A percentile compares a stretch with the other conserved stretches of the same genome.
These are phyloP conservation scores for Stegodyphus dumicola DNA, from an alignment of 1,140 invertebrate species.

Conservation along the genomic window DNA sequence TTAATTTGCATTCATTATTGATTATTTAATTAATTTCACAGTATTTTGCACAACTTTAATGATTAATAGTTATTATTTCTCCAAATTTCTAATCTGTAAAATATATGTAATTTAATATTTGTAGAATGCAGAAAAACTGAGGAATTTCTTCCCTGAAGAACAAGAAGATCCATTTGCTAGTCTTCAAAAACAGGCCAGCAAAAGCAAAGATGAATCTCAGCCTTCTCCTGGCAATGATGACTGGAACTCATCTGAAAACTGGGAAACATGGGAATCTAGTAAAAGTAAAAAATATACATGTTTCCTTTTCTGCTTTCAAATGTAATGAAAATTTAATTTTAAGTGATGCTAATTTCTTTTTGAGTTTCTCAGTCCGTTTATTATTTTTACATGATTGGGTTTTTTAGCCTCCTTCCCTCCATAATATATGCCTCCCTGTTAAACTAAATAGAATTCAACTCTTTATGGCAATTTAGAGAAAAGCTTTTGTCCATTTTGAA, in stretches of 20 bases:
- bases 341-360: background rate
- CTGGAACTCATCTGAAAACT: slow-evolving; percentile 29
- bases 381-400: background rate
- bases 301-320: background rate
- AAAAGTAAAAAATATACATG: background rate
- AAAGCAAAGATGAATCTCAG: background rate
- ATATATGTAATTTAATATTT: background rate
- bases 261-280: slow-evolving; percentile 37
- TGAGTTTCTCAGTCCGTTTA: background rate
- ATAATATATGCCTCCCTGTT: background rate
- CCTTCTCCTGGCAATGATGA: background rate
- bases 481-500: no score
- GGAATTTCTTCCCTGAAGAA: slow-evolving; percentile 21
- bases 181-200: slow-evolving; percentile 8
- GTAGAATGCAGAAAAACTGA: slow-evolving; percentile 25
- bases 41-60: background rate
- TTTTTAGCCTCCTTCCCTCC: background rate
- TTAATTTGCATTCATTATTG: background rate
- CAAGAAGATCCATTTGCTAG: slow-evolving; percentile 32
- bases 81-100: background rate
- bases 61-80: background rate
- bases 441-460: background rate
- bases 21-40: background rate
- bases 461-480: background rate
- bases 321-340: background rate